Percentiles rank a stretch among this genome's conserved stretches.
phyloP scores from a whole-genome alignment of 2,113 vertebrate genomes.

The Cyanoliseus patagonus region DNA sequence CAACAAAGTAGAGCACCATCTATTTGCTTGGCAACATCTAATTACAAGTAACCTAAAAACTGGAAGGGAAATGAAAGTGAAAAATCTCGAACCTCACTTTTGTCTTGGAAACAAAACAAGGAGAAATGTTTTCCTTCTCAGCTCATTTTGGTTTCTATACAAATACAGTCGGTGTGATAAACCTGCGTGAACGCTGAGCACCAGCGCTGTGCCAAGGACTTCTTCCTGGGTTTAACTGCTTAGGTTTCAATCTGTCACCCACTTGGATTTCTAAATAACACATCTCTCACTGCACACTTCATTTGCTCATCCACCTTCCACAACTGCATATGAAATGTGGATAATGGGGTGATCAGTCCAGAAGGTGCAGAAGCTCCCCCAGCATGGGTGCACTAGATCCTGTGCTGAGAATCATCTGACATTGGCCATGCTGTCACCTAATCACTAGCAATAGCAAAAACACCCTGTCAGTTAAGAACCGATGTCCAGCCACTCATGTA shows the following conservation, averaged over 20 bases:
- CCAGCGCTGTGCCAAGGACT: background rate
- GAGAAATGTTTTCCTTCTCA: conserved; percentile 7
- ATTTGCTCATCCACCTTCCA: background rate
- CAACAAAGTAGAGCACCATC: background rate
- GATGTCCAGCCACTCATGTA: background rate
- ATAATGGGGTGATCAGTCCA: background rate
- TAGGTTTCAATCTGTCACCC: background rate
- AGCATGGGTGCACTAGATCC: background rate
- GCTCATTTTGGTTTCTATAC: background rate
- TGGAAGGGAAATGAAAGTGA: background rate
- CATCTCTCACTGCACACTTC: background rate
- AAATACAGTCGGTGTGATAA: background rate
- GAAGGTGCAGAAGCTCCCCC: background rate
- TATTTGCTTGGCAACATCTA: background rate
- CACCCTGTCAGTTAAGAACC: background rate
- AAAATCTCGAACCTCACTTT: background rate
- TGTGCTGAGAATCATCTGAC: too few species aligned
- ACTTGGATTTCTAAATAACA: background rate
- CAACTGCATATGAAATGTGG: background rate
- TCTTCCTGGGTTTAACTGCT: background rate
- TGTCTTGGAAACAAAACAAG: conserved; percentile 2
- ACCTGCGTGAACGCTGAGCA: background rate
- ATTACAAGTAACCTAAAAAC: background rate
- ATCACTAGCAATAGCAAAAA: too few species aligned
- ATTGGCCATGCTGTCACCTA: background rate